Evolutionary conservation across 2,888 invertebrate genomes (phyloP), one percentile per base, ranked within the genome.

Genomic region (Plemyria rubiginata): DNA sequence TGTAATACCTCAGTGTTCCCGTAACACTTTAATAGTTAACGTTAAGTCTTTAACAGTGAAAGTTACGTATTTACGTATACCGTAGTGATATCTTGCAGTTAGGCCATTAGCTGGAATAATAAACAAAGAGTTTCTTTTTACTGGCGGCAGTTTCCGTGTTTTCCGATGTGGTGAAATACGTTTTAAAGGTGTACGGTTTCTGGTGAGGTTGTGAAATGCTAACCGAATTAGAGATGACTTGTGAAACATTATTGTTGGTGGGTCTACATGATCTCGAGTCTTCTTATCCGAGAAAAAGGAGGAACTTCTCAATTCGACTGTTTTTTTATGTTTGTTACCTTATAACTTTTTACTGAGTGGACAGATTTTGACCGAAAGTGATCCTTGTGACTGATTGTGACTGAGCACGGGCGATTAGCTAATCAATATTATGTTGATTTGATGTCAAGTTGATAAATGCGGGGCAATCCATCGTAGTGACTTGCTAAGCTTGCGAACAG

Each of bases 101-200:
- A 41, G 43, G 15, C 56, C 56, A 65, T 65, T 60, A 54, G 45
- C 53, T 46, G 50, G 29, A 57, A 60, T 53, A 57, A 56, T 56
- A 65, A 65, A 60, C 64, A 54, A n/a, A 29, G 22, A 46, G 11
- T 48, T 56, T 11, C 60, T 56, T 53, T 56, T 40, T 41, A 48
- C 48, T 49, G 28, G 36, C 45, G 51, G 41, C 54, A 16, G 45
- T 45, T 64, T 60, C 60, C 59, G 60, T 53, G 45, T 53, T 53
- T 45, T 45, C 32, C 22, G 11, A 16, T 38, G 41, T 49, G 53
- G 28, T 62, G 63, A 63, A 54, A 55, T 62, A 56, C 54, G 38
- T 48, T 51, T 51, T 41, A 48, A 61, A 57, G 48, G 53, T 48
- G 52, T 61, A 51, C 36, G 6, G 51, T 62, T 49, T 50, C 54